Conservation (phyloP, 2,797 vertebrate species). For the Serranus cabrilla region DNA sequence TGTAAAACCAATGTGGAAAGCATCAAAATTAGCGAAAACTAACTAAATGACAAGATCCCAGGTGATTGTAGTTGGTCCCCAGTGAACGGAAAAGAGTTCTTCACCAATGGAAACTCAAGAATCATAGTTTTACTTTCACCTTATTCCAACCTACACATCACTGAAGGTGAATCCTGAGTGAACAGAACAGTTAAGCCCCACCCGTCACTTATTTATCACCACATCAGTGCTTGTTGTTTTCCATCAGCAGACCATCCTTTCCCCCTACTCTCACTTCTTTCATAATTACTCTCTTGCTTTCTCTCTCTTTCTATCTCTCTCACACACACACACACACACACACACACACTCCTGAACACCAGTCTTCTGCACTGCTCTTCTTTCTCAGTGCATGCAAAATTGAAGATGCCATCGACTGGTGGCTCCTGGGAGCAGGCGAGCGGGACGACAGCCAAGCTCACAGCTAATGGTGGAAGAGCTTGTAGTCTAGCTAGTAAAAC, state of each 20-base stretch:
- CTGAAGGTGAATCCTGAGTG: not conserved
- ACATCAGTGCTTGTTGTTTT: not conserved
- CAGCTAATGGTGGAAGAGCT: slow-evolving; percentile 14
- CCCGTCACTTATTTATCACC: not conserved
- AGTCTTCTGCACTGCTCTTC: slow-evolving; percentile 27
- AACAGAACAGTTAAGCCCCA: slow-evolving; percentile 1
- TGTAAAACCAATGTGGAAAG: too few relatives aligned
- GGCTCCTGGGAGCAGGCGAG: slow-evolving; percentile 29
- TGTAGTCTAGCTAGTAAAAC: not conserved
- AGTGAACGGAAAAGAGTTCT: too few relatives aligned
- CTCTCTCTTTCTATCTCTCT: not conserved
- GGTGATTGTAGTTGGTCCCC: too few relatives aligned
- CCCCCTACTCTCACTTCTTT: not conserved
- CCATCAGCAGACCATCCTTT: slow-evolving; percentile 20
- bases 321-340: slow-evolving; percentile 12
- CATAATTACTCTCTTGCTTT: slow-evolving; percentile 8
- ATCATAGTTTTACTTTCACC: not conserved
- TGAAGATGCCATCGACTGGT: slow-evolving; percentile 56
- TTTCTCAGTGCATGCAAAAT: slow-evolving; percentile 67
- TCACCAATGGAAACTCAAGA: not conserved
- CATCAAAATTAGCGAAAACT: too few relatives aligned
- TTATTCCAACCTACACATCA: not conserved
- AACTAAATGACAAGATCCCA: too few relatives aligned
- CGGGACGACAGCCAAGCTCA: slow-evolving; percentile 27
- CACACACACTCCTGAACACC: slow-evolving; percentile 15